Conservation (phyloP, 2,113 vertebrate species). For the Seriola dumerili region DNA sequence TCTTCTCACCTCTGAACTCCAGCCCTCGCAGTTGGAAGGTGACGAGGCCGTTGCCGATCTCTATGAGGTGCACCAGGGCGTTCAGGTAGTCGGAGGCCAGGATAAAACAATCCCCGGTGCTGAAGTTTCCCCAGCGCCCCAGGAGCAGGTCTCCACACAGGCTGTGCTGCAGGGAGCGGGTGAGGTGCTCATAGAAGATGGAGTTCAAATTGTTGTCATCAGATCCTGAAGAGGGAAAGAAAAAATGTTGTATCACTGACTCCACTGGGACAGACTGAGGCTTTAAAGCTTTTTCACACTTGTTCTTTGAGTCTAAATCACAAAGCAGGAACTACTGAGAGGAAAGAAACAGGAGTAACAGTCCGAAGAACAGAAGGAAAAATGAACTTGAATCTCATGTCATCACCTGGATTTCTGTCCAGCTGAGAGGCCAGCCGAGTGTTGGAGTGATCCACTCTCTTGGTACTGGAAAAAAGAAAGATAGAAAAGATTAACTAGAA, state of each 20-base stretch:
- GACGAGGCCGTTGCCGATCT: slow-evolving; percentile 92
- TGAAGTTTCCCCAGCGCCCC: slow-evolving; percentile 93
- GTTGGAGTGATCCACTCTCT: slow-evolving; percentile 93
- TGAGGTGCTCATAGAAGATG: slow-evolving; percentile 94
- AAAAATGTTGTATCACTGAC: not conserved
- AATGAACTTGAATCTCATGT: not conserved
- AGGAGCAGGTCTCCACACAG: slow-evolving; percentile 92
- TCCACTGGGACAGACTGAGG: not conserved
- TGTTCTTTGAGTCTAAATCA: not conserved
- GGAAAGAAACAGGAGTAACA: no score
- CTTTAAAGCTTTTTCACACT: not conserved
- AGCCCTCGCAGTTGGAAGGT: slow-evolving; percentile 93
- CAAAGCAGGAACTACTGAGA: no score
- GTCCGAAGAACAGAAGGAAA: not conserved
- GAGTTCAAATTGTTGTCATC: slow-evolving; percentile 95
- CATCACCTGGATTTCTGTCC: slow-evolving; percentile 90
- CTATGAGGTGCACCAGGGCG: slow-evolving; percentile 92
- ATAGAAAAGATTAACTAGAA: not conserved
- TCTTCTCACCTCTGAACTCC: slow-evolving; percentile 90
- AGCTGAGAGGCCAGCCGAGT: slow-evolving; percentile 92
- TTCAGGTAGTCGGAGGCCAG: slow-evolving; percentile 95
- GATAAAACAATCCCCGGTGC: slow-evolving; percentile 92
- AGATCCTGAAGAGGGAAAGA: slow-evolving; percentile 80
- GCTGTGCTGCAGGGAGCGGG: slow-evolving; percentile 92
- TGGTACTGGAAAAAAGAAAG: slow-evolving; percentile 83